Percentiles rank a stretch among this genome's conserved stretches.
Evolutionary conservation across 2,888 invertebrate genomes (phyloP).

Genomic region (Uloborus plumipes): DNA sequence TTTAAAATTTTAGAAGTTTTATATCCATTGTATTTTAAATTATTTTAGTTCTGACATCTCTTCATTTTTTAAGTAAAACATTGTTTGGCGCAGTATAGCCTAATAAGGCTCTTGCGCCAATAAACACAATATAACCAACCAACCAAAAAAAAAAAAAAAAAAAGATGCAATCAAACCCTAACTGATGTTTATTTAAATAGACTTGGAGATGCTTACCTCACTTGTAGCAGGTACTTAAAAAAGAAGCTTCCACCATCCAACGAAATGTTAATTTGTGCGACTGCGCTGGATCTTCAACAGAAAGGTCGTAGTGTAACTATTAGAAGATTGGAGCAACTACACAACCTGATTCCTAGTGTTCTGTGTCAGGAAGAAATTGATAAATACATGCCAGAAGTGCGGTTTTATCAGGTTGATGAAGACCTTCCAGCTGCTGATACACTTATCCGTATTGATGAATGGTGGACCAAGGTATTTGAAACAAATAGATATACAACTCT

Average conservation of each 20-base stretch:
- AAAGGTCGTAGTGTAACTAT: background rate
- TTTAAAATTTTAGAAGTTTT: too few species aligned
- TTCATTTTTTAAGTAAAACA: too few species aligned
- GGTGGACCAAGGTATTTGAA: background rate
- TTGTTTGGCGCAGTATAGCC: too few species aligned
- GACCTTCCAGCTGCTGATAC: background rate
- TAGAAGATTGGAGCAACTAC: background rate
- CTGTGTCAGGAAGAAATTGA: slow-evolving; percentile 7
- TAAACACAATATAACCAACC: too few species aligned
- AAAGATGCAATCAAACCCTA: too few species aligned
- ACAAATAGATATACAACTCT: background rate
- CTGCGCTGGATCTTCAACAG: background rate
- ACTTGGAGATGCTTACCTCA: background rate
- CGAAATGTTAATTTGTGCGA: background rate
- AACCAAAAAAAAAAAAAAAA: too few species aligned
- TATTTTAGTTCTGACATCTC: too few species aligned
- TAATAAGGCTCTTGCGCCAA: too few species aligned
- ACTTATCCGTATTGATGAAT: background rate
- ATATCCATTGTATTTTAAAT: too few species aligned
- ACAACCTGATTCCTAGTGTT: background rate
- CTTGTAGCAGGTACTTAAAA: too few species aligned
- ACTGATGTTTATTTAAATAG: background rate
- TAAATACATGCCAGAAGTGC: background rate
- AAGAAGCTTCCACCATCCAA: too few species aligned
- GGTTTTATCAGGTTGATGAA: background rate